Evolutionary conservation across 2,113 vertebrate genomes (phyloP), one percentile per base, ranked within the genome.

Genomic region (Ramphastos sulfuratus): DNA sequence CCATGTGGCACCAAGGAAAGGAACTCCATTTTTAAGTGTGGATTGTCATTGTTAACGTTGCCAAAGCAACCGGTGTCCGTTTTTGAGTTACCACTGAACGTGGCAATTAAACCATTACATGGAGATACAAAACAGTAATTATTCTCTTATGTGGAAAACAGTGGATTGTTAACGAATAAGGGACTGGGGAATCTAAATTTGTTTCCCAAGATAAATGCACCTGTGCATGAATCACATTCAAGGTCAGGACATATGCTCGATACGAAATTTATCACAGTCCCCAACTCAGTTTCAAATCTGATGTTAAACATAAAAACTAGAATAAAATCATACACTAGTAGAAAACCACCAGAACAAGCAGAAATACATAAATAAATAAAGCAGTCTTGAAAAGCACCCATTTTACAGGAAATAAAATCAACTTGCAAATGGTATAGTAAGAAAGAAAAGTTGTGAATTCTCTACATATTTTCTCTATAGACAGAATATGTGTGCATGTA

Each of bases 1-100:
- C 54, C 11, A 10, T 60, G 13, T 82, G 80, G 87, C 91, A 96
- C 79, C 75, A 87, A 96, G 76, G 75, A 97, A 96, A 82, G 78
- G 60, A 87, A 93, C 77, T 96, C 60, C 75, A 89, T 95, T 96
- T 96, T 96, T 64, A 93, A 96, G 52, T 27, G 39, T 37, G 37
- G 82, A 85, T 74, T 73, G 28, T 52, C 91, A 82, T 89, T 72
- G 56, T 79, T 63, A 85, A 4, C 35, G 46, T 58, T 92, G 79
- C 76, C 86, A 74, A 85, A 64, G 78, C 71, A 84, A 89, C 84
- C 4, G 19, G 80, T 80, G 59, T 70, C 82, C 90, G 39, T 65
- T 93, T 94, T 90, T 91, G 66, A 78, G 61, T 67, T 90, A 82
- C 37, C 39, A 71, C 52, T 72, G 37, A 87, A 87, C 8, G 31